phyloP scores from a whole-genome alignment of 2,797 vertebrate species.

The Bufotes viridis region DNA sequence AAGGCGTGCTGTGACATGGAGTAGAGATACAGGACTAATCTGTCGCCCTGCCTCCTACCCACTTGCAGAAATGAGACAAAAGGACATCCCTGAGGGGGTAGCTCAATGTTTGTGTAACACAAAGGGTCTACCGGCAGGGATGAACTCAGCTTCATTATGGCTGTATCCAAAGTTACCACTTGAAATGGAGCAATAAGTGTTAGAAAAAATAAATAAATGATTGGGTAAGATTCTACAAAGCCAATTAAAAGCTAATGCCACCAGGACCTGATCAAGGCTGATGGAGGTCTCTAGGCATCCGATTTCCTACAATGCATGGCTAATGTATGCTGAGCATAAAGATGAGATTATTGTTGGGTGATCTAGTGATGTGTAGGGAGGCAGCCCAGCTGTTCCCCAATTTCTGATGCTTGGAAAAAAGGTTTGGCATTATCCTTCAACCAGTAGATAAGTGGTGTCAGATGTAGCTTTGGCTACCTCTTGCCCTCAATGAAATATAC shows the following conservation, averaged over 20 bases:
- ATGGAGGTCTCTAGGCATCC: background rate
- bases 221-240: background rate
- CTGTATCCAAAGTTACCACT: constrained; percentile 25
- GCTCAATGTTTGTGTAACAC: constrained; percentile 15
- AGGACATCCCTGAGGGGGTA: background rate
- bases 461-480: too few relatives aligned
- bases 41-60: background rate
- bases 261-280: background rate
- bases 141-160: constrained; percentile 16
- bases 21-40: constrained; percentile 16
- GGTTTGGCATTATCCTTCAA: too few relatives aligned
- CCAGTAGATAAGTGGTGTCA: too few relatives aligned
- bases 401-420: too few relatives aligned
- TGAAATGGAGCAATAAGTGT: background rate
- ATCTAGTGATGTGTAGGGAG: too few relatives aligned
- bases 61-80: background rate
- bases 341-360: background rate
- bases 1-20: constrained; percentile 20
- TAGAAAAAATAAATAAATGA: background rate
- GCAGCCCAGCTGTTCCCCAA: too few relatives aligned
- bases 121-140: background rate
- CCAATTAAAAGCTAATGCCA: background rate
- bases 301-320: background rate
- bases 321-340: background rate
- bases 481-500: too few relatives aligned